These are phyloP conservation scores for Gymnothorax javanicus DNA, from an alignment of 2,797 vertebrate species.

Conservation along the genomic window DNA sequence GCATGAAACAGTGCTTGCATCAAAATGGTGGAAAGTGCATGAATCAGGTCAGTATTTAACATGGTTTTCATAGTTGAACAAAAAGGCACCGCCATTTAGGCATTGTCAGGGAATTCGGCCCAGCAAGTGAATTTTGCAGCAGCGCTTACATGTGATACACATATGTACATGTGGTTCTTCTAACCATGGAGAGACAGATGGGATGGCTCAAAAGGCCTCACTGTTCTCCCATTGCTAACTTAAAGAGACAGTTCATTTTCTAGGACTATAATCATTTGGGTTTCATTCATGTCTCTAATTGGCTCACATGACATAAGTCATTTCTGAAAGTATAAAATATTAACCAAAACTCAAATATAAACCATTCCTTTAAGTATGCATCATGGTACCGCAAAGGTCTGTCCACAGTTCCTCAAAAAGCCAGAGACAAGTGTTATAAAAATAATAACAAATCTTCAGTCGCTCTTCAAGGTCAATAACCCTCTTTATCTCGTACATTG, in stretches of 20 bases:
- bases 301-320: not conserved
- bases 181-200: not conserved
- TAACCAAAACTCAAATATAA: not conserved
- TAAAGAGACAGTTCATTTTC: not conserved
- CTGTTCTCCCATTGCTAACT: not conserved
- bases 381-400: not conserved
- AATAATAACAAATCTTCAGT: constrained; percentile 28
- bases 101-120: not conserved
- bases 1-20: not conserved
- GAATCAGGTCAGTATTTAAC: not conserved
- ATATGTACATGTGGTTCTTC: not conserved
- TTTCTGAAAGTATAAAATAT: not conserved
- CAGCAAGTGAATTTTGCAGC: not conserved
- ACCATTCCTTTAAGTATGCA: not conserved
- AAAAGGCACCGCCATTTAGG: not conserved
- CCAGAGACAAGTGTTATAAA: constrained; percentile 44
- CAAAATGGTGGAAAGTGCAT: not conserved
- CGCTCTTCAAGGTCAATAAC: not conserved
- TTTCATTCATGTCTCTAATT: not conserved
- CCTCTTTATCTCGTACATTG: constrained; percentile 72
- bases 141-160: not conserved
- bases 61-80: not conserved
- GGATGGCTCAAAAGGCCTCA: not conserved
- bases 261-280: not conserved
- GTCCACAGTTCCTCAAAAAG: constrained; percentile 31